These are phyloP conservation scores for Drosophila lowei DNA, from an alignment of 1,140 invertebrate species.

Conservation along the genomic window DNA sequence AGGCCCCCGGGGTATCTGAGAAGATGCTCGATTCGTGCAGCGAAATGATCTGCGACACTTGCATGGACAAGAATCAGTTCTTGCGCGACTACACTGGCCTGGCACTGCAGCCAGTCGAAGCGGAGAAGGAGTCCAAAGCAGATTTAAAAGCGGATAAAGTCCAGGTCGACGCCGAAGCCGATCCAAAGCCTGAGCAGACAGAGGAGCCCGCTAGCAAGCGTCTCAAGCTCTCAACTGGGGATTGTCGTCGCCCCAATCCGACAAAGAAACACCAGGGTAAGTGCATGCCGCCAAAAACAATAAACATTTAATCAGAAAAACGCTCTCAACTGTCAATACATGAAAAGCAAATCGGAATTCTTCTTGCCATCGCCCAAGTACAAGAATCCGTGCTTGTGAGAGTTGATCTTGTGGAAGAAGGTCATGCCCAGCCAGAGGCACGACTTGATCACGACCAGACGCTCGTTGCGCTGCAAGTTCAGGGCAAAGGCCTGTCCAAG, in stretches of 20 bases:
- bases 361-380: slow-evolving; percentile 90
- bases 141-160: slow-evolving; percentile 9
- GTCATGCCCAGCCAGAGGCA: slow-evolving; percentile 90
- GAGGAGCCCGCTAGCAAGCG: slow-evolving; percentile 59
- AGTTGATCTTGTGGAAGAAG: slow-evolving; percentile 88
- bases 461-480: slow-evolving; percentile 85
- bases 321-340: slow-evolving; percentile 83
- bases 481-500: slow-evolving; percentile 60
- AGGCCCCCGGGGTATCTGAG: slow-evolving; percentile 84
- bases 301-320: slow-evolving; percentile 17
- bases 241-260: slow-evolving; percentile 45
- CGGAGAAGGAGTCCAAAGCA: slow-evolving; percentile 15
- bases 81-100: slow-evolving; percentile 88
- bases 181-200: background rate
- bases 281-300: slow-evolving; percentile 7
- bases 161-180: slow-evolving; percentile 1
- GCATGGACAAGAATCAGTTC: slow-evolving; percentile 90
- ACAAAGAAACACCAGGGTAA: slow-evolving; percentile 45
- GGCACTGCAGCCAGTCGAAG: slow-evolving; percentile 46
- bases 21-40: slow-evolving; percentile 86
- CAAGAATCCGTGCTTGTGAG: slow-evolving; percentile 87
- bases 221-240: slow-evolving; percentile 27
- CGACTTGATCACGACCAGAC: slow-evolving; percentile 86
- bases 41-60: slow-evolving; percentile 91
- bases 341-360: slow-evolving; percentile 89